A percentile compares a stretch with the other conserved stretches of the same genome.
Evolutionary conservation across 2,113 vertebrate genomes (phyloP).

Genomic region (Dicentrarchus labrax): DNA sequence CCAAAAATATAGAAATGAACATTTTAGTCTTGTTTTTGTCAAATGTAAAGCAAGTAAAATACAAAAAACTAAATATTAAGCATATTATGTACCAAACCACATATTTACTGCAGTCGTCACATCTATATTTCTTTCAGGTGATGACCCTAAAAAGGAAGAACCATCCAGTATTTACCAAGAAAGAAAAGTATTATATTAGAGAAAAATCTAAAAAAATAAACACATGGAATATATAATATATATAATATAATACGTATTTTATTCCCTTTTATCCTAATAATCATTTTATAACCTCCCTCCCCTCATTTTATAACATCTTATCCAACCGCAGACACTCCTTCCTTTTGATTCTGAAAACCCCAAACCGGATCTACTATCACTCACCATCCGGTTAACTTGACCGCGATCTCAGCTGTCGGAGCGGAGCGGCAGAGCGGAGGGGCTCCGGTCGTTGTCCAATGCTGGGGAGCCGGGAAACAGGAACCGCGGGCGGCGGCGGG

Average conservation of each 20-base stretch:
- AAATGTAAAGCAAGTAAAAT: too few species aligned
- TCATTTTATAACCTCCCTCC: too few species aligned
- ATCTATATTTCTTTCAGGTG: background rate
- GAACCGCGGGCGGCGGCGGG: slow-evolving; percentile 37
- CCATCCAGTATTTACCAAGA: background rate
- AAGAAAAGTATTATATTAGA: too few species aligned
- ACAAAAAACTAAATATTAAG: too few species aligned
- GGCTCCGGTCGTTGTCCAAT: slow-evolving; percentile 50
- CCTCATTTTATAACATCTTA: too few species aligned
- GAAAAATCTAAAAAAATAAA: too few species aligned
- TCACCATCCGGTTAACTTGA: background rate
- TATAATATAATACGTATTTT: too few species aligned
- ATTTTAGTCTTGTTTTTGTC: too few species aligned
- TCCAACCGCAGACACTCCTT: too few species aligned
- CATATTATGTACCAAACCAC: background rate
- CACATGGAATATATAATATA: too few species aligned
- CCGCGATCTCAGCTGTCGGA: background rate
- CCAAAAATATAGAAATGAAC: too few species aligned
- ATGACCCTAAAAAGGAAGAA: background rate
- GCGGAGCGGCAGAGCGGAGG: slow-evolving; percentile 48
- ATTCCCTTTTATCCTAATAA: too few species aligned
- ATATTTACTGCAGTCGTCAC: background rate
- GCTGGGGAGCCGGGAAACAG: slow-evolving; percentile 68
- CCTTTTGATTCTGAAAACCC: slow-evolving; percentile 48
- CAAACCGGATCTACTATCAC: background rate